Percentiles rank a stretch among this genome's conserved stretches.
Evolutionary conservation across 2,113 vertebrate species (phyloP).

Genomic region (Triplophysa dalaica): DNA sequence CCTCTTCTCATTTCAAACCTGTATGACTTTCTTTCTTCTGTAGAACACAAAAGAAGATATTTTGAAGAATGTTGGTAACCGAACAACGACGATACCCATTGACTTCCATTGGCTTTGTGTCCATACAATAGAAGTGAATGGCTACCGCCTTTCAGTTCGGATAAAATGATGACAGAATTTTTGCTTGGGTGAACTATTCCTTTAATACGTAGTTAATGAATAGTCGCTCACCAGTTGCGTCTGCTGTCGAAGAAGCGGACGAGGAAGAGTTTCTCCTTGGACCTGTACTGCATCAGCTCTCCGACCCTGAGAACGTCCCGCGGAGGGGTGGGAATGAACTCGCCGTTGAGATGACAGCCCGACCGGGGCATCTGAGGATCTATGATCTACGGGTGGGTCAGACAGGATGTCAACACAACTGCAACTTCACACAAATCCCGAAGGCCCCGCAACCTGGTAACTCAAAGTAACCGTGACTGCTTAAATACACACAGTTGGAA

Average conservation of each 20-base stretch:
- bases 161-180: too few relatives aligned
- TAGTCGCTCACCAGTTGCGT: conserved; percentile 87
- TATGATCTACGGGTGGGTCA: conserved; percentile 79
- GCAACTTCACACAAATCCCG: conserved; percentile 1
- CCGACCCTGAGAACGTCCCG: conserved; percentile 87
- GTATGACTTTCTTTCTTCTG: too few relatives aligned
- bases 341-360: conserved; percentile 82
- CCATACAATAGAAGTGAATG: too few relatives aligned
- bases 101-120: too few relatives aligned
- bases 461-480: conserved; percentile 25
- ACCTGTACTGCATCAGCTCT: conserved; percentile 96
- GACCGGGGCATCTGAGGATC: conserved; percentile 84
- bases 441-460: background rate
- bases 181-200: too few relatives aligned
- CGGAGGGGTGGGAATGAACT: conserved; percentile 85
- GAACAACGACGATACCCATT: too few relatives aligned
- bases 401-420: conserved; percentile 6
- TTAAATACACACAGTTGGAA: conserved; percentile 10
- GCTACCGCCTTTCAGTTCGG: too few relatives aligned
- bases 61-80: too few relatives aligned
- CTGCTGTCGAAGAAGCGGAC: conserved; percentile 95
- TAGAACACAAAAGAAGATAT: too few relatives aligned
- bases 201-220: too few relatives aligned
- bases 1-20: too few relatives aligned
- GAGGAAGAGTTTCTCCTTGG: conserved; percentile 92